Percentiles rank a stretch among this genome's conserved stretches.
Evolutionary conservation across 2,113 vertebrate genomes (phyloP).

Genomic region (Semnornis frantzii): DNA sequence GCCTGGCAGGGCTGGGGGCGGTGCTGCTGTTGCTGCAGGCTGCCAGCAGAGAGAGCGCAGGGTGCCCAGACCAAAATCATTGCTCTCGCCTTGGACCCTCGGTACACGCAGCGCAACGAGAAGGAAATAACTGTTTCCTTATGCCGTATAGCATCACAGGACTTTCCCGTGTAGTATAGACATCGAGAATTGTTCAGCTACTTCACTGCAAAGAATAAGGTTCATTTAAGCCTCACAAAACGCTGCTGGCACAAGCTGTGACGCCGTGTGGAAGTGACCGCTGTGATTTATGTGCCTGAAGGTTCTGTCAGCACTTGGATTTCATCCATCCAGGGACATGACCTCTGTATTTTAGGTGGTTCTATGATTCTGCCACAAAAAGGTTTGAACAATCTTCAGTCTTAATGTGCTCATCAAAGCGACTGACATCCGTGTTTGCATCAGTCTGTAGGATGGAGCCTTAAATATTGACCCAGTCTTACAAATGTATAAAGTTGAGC

Average conservation of each 20-base stretch:
- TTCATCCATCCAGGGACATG: background rate
- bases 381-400: background rate
- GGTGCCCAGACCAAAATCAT: background rate
- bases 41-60: slow-evolving; percentile 61
- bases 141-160: rapidly evolving
- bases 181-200: background rate
- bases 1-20: background rate
- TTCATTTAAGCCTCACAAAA: background rate
- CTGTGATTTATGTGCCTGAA: background rate
- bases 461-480: background rate
- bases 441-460: background rate
- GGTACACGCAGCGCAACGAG: background rate
- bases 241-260: background rate
- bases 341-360: background rate
- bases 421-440: background rate
- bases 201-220: background rate
- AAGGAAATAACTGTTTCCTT: background rate
- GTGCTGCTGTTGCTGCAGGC: background rate
- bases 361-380: background rate
- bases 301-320: background rate
- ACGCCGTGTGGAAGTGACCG: rapidly evolving
- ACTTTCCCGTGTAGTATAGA: background rate
- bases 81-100: background rate
- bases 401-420: background rate
- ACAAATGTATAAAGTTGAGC: background rate